Evolutionary conservation across 2,797 vertebrate genomes (phyloP), one percentile per base, ranked within the genome.

Genomic region (Paratrypauchen microcephalus): DNA sequence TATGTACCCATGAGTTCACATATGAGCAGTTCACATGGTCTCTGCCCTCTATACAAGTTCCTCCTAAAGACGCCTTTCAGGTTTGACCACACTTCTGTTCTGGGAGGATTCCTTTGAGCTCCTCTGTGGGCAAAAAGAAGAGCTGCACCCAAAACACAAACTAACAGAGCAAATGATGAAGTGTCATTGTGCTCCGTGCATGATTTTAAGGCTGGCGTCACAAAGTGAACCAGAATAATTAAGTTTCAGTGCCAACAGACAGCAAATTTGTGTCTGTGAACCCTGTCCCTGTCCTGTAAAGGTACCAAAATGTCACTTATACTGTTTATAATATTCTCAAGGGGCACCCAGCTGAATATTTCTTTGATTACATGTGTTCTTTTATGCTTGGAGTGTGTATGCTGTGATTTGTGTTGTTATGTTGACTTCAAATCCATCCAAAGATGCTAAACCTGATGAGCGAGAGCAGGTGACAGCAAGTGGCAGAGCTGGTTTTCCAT

Each of bases 401-500:
- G 68, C 60, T 24, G 74, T 78, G 76, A 89, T 84, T 88, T 66
- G 62, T 28, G 62, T 55, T 30, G 11, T 6, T 76, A 64, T 23
- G 2, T 56, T 65, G 58, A 69, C n/a, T 58, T 24, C 24, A 6
- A 71, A 66, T 80, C 71, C 79, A 78, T 80, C 77, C 74, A 39
- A 68, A 77, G 67, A 63, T 48, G 70, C 47, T 59, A 79, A 87
- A 87, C 79, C 80, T 74, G 82, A 82, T 76, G 36, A 81, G 80
- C 65, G 74, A 18, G 70, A 67, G 74, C 75, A 70, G 78, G 80
- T 78, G 72, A 85, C 23, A 26, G 13, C 23, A 86, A 88, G 83
- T 74, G 63, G 88, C 47, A 69, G 79, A 87, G 83, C 89, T 79
- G 6, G 88, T 91, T 88, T 78, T 26, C 16, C 70, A 32, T 64